A percentile compares a stretch with the other conserved stretches of the same genome.
Evolutionary conservation across 2,113 vertebrate species (phyloP).

Genomic region (Cyprinodon brontotheroides): DNA sequence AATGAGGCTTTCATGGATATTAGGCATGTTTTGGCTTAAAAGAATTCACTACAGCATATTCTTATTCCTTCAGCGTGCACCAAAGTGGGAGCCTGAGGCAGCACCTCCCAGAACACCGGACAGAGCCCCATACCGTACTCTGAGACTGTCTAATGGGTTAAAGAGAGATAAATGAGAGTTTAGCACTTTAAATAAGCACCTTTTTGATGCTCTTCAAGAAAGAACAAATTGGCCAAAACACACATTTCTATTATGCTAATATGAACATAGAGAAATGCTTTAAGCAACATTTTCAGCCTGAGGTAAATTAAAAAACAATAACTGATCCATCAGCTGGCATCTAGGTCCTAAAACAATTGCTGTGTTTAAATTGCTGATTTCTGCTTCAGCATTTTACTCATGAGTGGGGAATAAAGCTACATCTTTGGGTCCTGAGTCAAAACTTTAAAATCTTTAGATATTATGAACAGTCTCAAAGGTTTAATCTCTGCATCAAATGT

Average conservation of each 20-base stretch:
- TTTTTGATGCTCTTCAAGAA: slow-evolving; percentile 24
- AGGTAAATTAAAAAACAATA: slow-evolving; percentile 25
- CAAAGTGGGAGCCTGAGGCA: slow-evolving; percentile 40
- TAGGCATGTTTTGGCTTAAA: slow-evolving; percentile 31
- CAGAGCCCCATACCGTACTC: background rate
- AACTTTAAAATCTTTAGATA: background rate
- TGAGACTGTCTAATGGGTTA: slow-evolving; percentile 27
- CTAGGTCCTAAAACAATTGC: background rate
- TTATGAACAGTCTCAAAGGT: background rate
- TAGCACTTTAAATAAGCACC: slow-evolving; percentile 19
- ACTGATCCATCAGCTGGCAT: slow-evolving; percentile 20
- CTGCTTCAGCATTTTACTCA: background rate
- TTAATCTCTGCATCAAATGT: background rate
- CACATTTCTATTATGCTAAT: slow-evolving; percentile 21
- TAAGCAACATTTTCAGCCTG: background rate
- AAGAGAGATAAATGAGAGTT: slow-evolving; percentile 27
- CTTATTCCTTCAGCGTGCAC: slow-evolving; percentile 33
- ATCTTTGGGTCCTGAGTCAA: background rate
- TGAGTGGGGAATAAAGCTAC: background rate
- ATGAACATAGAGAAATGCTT: slow-evolving; percentile 12
- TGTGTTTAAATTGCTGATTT: background rate
- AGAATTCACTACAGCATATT: slow-evolving; percentile 41
- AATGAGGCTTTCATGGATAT: slow-evolving; percentile 58
- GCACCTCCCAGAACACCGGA: slow-evolving; percentile 25
- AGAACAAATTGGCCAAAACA: slow-evolving; percentile 10